Base-by-base conservation (phyloP, 2,113 vertebrate species). In the Platichthys stellatus region DNA sequence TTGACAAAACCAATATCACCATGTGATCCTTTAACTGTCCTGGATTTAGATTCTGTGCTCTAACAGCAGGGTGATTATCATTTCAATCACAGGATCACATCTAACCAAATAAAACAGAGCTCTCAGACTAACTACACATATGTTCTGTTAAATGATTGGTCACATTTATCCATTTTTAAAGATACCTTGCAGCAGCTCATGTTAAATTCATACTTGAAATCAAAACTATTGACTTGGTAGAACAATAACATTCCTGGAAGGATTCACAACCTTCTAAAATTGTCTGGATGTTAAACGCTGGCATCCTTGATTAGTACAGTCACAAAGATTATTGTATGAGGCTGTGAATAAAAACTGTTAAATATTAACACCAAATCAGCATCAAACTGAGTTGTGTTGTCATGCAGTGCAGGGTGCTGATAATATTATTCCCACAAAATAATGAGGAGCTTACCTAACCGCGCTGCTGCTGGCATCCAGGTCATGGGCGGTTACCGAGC, bases 401-500 rank as follows among this genome's bases (percentile, higher is more conserved):
- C 15, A 4, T 5, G 14, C 45, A 47, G 45, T 47, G 15, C 45
- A 47, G 38, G 21, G 1, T 56, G 53, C n/a, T 11, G 53, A 9
- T 53, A 53, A 53, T 56, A 45, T 20, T 14, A 8, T 14, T 63
- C 4, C 13, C 20, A 51, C 12, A 35, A 14, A n/a, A 58, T 35
- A 28, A 31, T 31, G 18, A 51, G 35, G 23, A 0, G 5, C 0
- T 18, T 18, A 99, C 97, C 96, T 96, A 49, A 99, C 92, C 0
- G 95, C 93, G 43, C 96, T 97, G 87, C 95, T 96, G 86, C 95
- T 96, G 75, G 94, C 92, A 24, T 99, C 97, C 0, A 97, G 94
- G 86, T 99, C 97, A 6, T 98, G 95, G 0, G 97, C 97, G 0
- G 96, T 97, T 17, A 98, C 96, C 0, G 96, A 96, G 0, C 97